Evolutionary conservation across 1,140 invertebrate species (phyloP), one percentile per base, ranked within the genome.

Genomic region (Drosophila kanapiae): DNA sequence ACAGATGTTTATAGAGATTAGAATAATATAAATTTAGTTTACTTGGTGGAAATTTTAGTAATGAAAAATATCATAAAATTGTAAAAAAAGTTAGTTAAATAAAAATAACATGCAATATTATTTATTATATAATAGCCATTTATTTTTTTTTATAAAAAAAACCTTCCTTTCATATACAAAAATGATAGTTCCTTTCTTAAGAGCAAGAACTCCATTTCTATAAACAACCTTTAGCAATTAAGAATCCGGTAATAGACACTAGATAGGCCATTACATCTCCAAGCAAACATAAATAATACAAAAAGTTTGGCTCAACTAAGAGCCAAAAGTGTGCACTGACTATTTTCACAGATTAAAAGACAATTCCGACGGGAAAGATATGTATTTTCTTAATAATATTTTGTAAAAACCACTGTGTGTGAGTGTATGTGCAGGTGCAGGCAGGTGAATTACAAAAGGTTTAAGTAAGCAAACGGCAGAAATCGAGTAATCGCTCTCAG

Each of bases 401-500:
- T 40, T 53, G 40, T 62, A 72, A 74, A 16, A 35, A 29, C 11
- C 11, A 8, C 13, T 18, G 61, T 51, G 56, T 61, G 27, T 57
- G n/a, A n/a, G 4, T 16, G 37, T 29, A 51, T 29, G 10, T 51
- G 49, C 29, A 51, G 33, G 35, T 47, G 33, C 16, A 27, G 53
- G 35, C 4, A 11, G 33, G 23, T 51, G 62, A 68, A 16, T 76
- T 76, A 76, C 61, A 76, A 76, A 65, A 45, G 74, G 38, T 47
- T 76, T 33, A 75, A 63, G 45, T 38, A 59, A 43, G 47, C 71
- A 75, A 68, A 53, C 57, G 53, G 61, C 48, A 61, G 16, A 23
- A 68, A 61, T 37, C 56, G 56, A 77, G 54, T 76, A 61, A 78
- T 78, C 75, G 49, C 56, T 69, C 75, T 78, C 75, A 60, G 75